phyloP scores from a whole-genome alignment of 2,888 invertebrate genomes.

The Boloria euphrosyne region DNA sequence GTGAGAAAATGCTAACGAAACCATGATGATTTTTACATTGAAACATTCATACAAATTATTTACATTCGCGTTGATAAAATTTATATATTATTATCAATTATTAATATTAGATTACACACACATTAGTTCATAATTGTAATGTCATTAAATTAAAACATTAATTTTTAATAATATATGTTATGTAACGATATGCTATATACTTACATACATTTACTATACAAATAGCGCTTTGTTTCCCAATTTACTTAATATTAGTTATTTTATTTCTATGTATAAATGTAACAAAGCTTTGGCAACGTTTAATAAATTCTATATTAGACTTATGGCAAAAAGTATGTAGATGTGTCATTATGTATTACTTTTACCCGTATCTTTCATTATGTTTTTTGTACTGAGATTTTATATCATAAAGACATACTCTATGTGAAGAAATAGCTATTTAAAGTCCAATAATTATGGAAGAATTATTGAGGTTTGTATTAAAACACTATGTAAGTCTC shows the following conservation, averaged over 20 bases:
- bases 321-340: not conserved
- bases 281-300: conserved; percentile 50
- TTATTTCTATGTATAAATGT: conserved; percentile 38
- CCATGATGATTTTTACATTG: not conserved
- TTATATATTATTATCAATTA: not conserved
- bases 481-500: too few relatives aligned
- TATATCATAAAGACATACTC: not conserved
- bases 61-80: too few relatives aligned
- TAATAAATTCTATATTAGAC: conserved; percentile 25
- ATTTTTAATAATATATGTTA: conserved; percentile 22
- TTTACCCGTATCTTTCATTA: conserved; percentile 5
- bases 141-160: conserved; percentile 3
- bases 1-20: conserved; percentile 3
- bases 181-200: conserved; percentile 65
- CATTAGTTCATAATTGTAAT: not conserved
- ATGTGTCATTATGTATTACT: too few relatives aligned
- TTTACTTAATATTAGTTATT: conserved; percentile 48
- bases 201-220: conserved; percentile 58
- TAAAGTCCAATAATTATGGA: not conserved
- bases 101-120: not conserved
- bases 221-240: conserved; percentile 80
- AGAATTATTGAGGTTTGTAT: not conserved
- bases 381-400: conserved; percentile 20
- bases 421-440: too few relatives aligned
- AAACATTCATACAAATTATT: too few relatives aligned